Base-by-base conservation (phyloP, 53 echinoderm and acorn worm genomes). In the Stichopus horrens region DNA sequence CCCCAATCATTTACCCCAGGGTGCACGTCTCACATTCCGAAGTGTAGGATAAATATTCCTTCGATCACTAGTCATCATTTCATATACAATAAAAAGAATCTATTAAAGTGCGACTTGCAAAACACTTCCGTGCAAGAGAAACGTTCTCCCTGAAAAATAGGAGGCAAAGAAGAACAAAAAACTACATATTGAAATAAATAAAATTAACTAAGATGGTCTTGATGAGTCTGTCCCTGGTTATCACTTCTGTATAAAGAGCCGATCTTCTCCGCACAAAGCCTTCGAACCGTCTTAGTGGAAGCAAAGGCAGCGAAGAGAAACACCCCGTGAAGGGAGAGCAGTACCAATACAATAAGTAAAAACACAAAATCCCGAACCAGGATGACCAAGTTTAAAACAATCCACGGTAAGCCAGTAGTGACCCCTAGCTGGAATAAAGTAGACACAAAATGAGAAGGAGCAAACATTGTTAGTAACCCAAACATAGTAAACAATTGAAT, bases 361-460 rank as follows among this genome's bases (percentile, higher is more conserved):
- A 81, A 18, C 20, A 81, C 19, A 6, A 18, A 21, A 8, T 56
- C n/a, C 7, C 21, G 58, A 21, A 55, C 55, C n/a, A 58, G 10
- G 19, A 58, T 9, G 8, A 56, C 21, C 21, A 58, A 10, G 81
- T 57, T 81, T 9, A 56, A 10, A 8, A 81, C 8, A n/a, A 55
- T 18, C 81, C 81, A 81, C 4, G 81, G 81, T 58, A 81, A 56
- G 21, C 81, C 81, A 7, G 81, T 81, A n/a, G 58, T 56, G 20
- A 81, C 58, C 18, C 56, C 81, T 10, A 81, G 54, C 81, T 81
- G 20, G 13, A 58, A 23, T 18, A 21, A 37, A 0, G 37, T 37
- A 37, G 37, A 37, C 2, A 37, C 37, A 37, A 75, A 52, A 5
- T 75, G 14, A 21, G 52, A 52, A n/a, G 21, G 21, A 75, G 9